phyloP scores from a whole-genome alignment of 2,797 vertebrate genomes.

The Malacoctenus gilli region DNA sequence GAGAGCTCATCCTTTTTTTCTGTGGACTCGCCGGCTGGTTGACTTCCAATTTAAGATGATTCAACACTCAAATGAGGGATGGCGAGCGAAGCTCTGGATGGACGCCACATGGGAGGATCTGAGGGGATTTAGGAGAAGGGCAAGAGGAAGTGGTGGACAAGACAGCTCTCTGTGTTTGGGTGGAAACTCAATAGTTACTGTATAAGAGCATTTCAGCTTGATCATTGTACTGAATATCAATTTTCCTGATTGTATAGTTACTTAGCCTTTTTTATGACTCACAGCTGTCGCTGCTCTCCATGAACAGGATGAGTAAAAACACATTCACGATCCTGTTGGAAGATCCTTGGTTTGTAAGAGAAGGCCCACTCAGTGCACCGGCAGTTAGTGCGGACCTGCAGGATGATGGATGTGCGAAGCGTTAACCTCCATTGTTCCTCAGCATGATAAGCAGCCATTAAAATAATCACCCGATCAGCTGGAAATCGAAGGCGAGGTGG shows the following conservation, averaged over 20 bases:
- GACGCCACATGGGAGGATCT: conserved; percentile 15
- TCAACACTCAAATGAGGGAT: conserved; percentile 50
- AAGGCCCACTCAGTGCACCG: too few relatives aligned
- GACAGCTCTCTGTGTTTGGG: conserved; percentile 28
- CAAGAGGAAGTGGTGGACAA: conserved; percentile 4
- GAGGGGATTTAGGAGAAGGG: conserved; percentile 10
- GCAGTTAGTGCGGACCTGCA: not conserved
- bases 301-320: not conserved
- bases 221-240: not conserved
- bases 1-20: conserved; percentile 46
- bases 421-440: conserved; percentile 4
- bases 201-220: not conserved
- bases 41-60: conserved; percentile 55
- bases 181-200: conserved; percentile 8
- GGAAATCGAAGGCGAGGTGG: not conserved
- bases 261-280: too few relatives aligned
- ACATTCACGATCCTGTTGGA: too few relatives aligned
- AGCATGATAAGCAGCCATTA: not conserved
- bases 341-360: too few relatives aligned
- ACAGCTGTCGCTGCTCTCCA: not conserved
- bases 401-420: not conserved
- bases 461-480: not conserved
- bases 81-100: conserved; percentile 31
- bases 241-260: not conserved
- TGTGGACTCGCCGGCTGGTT: conserved; percentile 33